phyloP scores from a whole-genome alignment of 2,113 vertebrate genomes.

The Taurulus bubalis region DNA sequence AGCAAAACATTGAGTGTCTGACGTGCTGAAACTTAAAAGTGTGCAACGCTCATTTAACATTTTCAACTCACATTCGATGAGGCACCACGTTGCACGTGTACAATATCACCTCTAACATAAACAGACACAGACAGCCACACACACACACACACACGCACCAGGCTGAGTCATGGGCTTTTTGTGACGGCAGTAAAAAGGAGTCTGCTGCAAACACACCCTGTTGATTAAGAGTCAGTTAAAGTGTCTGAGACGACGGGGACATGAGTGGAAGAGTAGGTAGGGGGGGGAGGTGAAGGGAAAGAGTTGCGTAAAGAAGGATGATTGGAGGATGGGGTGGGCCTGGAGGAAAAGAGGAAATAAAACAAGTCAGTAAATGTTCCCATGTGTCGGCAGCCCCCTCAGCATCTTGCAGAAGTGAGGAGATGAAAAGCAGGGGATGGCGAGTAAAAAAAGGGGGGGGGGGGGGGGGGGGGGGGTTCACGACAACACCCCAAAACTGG shows the following conservation, averaged over 20 bases:
- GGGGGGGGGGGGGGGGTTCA: neutral
- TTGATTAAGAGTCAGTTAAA: slow-evolving; percentile 63
- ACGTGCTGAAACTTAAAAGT: neutral
- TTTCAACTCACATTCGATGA: neutral
- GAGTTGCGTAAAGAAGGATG: slow-evolving; percentile 11
- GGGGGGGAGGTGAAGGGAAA: neutral
- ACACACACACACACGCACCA: neutral
- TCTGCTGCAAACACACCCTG: slow-evolving; percentile 64
- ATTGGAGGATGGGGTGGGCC: slow-evolving; percentile 3
- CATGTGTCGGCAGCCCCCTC: slow-evolving; percentile 35
- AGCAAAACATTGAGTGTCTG: neutral
- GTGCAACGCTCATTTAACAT: neutral
- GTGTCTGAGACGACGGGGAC: slow-evolving; percentile 26
- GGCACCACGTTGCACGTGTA: neutral
- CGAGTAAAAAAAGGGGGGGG: neutral
- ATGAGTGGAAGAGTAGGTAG: neutral
- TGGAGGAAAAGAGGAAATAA: slow-evolving; percentile 8
- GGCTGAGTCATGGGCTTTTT: slow-evolving; percentile 36
- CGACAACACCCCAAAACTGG: neutral
- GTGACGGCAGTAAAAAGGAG: slow-evolving; percentile 52
- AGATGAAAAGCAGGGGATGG: slow-evolving; percentile 34
- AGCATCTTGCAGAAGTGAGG: slow-evolving; percentile 17
- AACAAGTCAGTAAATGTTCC: slow-evolving; percentile 36
- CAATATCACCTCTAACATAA: slow-evolving; percentile 4
- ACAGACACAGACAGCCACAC: slow-evolving; percentile 27